phyloP scores from a whole-genome alignment of 2,888 invertebrate genomes.

The Drosophila vallismaia region DNA sequence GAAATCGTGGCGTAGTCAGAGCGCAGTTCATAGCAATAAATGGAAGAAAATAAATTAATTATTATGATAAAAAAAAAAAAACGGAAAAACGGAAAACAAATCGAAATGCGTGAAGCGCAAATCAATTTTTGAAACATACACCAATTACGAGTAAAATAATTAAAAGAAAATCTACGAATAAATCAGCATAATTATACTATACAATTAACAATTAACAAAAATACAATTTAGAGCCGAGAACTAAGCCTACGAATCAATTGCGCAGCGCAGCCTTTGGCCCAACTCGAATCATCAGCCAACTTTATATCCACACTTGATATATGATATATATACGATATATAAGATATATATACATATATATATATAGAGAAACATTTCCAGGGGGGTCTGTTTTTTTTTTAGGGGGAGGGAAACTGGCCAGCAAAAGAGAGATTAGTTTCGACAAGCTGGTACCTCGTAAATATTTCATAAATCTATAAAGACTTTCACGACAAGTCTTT shows the following conservation, averaged over 20 bases:
- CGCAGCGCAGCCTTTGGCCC: slow-evolving; percentile 19
- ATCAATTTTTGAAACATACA: slow-evolving; percentile 68
- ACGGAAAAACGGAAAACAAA: slow-evolving; percentile 22
- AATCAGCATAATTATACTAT: slow-evolving; percentile 40
- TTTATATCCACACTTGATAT: slow-evolving; percentile 25
- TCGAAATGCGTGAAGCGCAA: slow-evolving; percentile 44
- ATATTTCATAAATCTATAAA: background rate
- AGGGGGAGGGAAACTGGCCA: background rate
- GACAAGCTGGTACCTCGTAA: background rate
- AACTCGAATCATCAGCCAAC: slow-evolving; percentile 25
- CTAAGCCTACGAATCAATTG: slow-evolving; percentile 50
- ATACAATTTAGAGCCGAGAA: slow-evolving; percentile 39
- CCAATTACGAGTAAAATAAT: slow-evolving; percentile 63
- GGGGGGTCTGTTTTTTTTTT: background rate
- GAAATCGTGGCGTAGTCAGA: slow-evolving; percentile 63
- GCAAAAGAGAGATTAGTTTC: no score
- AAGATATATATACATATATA: background rate
- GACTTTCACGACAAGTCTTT: background rate
- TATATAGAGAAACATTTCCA: background rate
- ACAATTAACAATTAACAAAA: slow-evolving; percentile 28
- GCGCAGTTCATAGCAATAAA: slow-evolving; percentile 70
- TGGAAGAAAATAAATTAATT: slow-evolving; percentile 20
- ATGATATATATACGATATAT: background rate
- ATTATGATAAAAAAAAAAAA: background rate
- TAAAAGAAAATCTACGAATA: slow-evolving; percentile 33